Percentiles rank a stretch among this genome's conserved stretches.
phyloP scores from a whole-genome alignment of 2,113 vertebrate genomes.

The Orycteropus afer region DNA sequence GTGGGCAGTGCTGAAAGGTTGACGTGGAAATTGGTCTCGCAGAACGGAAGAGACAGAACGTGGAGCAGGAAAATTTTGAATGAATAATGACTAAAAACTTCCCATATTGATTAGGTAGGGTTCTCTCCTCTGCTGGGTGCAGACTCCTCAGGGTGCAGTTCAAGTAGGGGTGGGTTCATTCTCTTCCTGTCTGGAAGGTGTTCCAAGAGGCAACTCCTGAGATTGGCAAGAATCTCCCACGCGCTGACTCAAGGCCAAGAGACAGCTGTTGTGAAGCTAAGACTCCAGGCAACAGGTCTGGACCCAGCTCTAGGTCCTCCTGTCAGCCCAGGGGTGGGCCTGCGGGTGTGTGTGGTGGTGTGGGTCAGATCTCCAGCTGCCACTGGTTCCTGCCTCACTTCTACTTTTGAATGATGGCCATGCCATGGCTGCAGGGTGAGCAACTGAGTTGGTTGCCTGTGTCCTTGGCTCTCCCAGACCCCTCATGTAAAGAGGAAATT shows the following conservation, averaged over 20 bases:
- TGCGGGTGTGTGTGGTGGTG: rapidly evolving
- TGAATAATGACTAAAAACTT: background rate
- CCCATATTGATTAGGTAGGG: background rate
- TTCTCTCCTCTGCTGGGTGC: rapidly evolving
- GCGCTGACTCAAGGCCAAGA: background rate
- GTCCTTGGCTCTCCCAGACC: no score
- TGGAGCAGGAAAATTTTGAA: background rate
- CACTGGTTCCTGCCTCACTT: background rate
- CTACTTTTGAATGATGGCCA: rapidly evolving
- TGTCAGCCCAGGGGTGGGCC: background rate
- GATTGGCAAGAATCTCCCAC: rapidly evolving
- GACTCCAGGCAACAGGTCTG: rapidly evolving
- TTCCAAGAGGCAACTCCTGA: rapidly evolving
- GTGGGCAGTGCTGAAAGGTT: background rate
- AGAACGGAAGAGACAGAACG: background rate
- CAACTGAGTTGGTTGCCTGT: background rate
- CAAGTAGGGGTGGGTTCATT: rapidly evolving
- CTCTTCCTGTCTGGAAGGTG: no score
- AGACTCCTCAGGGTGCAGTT: background rate
- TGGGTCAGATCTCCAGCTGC: no score
- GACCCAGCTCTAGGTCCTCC: background rate
- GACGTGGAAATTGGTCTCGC: background rate
- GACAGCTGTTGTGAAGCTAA: background rate
- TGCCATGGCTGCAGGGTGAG: rapidly evolving
- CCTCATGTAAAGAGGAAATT: background rate